Conservation (phyloP, 2,797 vertebrate genomes). For the Peromyscus attwateri region DNA sequence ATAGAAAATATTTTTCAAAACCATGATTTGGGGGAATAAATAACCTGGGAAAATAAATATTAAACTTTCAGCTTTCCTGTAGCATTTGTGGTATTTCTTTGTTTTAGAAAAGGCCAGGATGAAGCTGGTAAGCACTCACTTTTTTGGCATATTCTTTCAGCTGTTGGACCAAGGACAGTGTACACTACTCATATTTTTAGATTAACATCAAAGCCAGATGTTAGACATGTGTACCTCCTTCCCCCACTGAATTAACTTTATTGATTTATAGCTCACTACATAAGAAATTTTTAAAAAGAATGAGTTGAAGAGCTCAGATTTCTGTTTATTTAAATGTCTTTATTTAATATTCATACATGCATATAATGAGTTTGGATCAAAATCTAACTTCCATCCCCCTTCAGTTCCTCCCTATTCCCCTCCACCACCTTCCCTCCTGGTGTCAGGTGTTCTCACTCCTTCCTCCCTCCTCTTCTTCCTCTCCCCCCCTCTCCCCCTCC, state of each 20-base stretch:
- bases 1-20: slow-evolving; percentile 51
- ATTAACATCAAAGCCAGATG: slow-evolving; percentile 69
- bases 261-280: slow-evolving; percentile 51
- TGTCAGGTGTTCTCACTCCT: not conserved
- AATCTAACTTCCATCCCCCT: not conserved
- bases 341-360: not conserved
- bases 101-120: slow-evolving; percentile 14
- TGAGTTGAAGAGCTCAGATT: slow-evolving; percentile 44
- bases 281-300: slow-evolving; percentile 55
- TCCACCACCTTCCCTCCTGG: not conserved
- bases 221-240: slow-evolving; percentile 2
- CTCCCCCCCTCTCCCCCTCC: not conserved
- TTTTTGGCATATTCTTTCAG: slow-evolving; percentile 59
- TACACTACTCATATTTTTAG: slow-evolving; percentile 54
- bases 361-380: not conserved
- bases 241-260: not conserved
- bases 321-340: not conserved
- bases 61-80: slow-evolving; percentile 55
- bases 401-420: not conserved
- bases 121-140: slow-evolving; percentile 46
- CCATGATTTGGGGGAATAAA: slow-evolving; percentile 40
- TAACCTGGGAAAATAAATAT: slow-evolving; percentile 42
- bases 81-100: slow-evolving; percentile 43
- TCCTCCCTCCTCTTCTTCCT: fast-evolving
- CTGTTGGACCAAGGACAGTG: slow-evolving; percentile 24